phyloP scores from a whole-genome alignment of 2,888 invertebrate genomes.

The Thecophora atra region DNA sequence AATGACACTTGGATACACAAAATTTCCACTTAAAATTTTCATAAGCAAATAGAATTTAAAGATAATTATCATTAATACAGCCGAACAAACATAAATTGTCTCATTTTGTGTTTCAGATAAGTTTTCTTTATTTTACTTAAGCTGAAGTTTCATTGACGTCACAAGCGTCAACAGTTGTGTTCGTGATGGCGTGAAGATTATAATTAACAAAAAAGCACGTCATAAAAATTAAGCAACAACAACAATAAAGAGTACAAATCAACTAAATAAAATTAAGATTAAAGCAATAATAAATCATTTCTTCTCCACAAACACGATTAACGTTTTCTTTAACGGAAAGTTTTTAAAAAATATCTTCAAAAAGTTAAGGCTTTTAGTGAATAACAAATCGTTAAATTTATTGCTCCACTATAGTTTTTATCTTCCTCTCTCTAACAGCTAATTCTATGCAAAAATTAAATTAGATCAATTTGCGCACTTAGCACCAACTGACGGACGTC shows the following conservation, averaged over 20 bases:
- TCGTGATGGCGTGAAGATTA: not conserved
- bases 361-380: not conserved
- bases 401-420: not conserved
- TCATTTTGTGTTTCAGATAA: no score
- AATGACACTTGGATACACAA: no score
- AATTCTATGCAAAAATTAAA: slow-evolving; percentile 26
- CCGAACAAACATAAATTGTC: no score
- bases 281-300: not conserved
- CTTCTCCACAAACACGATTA: not conserved
- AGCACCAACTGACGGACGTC: slow-evolving; percentile 31
- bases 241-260: not conserved
- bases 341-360: not conserved
- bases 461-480: slow-evolving; percentile 36
- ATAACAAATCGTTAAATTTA: not conserved
- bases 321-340: not conserved
- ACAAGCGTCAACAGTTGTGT: not conserved
- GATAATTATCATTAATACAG: no score
- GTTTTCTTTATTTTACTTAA: not conserved
- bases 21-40: no score
- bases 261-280: not conserved
- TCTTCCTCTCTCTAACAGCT: not conserved
- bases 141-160: slow-evolving; percentile 19
- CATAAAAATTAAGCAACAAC: not conserved
- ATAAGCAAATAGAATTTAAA: no score
- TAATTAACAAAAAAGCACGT: not conserved